Percentiles rank a stretch among this genome's conserved stretches.
These are phyloP conservation scores for Lepus timidus DNA, from an alignment of 2,113 vertebrate genomes.

Conservation along the genomic window DNA sequence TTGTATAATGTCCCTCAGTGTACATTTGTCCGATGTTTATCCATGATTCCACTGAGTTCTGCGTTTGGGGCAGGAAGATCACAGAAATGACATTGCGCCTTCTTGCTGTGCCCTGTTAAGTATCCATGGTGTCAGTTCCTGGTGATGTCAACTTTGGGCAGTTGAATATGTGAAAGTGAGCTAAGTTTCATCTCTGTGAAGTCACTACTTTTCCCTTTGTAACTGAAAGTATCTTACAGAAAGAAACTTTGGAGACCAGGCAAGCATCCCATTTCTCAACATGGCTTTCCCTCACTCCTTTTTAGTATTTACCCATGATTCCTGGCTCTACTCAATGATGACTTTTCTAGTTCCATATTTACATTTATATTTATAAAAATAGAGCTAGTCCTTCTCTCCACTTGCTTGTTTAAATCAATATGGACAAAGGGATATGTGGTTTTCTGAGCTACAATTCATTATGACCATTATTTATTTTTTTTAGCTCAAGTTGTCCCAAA, in stretches of 20 bases:
- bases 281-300: not conserved
- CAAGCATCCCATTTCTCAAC: not conserved
- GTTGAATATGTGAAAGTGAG: not conserved
- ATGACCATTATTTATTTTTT: not conserved
- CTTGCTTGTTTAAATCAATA: not conserved
- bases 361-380: not conserved
- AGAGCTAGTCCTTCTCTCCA: not conserved
- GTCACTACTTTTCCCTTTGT: not conserved
- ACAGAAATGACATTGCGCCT: not conserved
- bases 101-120: not conserved
- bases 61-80: not conserved
- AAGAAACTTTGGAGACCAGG: not conserved
- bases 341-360: conserved; percentile 17
- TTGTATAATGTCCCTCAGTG: not conserved
- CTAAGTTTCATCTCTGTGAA: not conserved
- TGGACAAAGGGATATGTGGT: not conserved
- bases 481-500: not conserved
- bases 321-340: not conserved
- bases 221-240: not conserved
- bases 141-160: not conserved
- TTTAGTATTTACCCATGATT: not conserved
- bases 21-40: not conserved
- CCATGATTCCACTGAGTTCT: not conserved
- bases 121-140: not conserved
- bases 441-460: not conserved